Evolutionary conservation across 2,797 vertebrate genomes (phyloP).

Genomic region (Hylomyscus alleni): DNA sequence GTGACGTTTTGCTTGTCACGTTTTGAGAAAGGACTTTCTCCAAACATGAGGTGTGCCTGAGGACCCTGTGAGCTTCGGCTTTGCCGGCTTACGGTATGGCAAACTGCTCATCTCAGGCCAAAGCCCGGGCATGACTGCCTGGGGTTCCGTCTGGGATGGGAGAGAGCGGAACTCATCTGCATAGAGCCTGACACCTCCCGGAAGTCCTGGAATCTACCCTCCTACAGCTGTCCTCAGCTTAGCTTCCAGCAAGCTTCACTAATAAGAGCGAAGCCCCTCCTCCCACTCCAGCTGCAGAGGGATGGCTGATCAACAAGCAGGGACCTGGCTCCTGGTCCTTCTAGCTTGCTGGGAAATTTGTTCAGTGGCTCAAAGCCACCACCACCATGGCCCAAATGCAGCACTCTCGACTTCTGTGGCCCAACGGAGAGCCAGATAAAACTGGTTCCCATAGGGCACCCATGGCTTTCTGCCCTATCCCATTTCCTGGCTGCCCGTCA

Average conservation of each 20-base stretch:
- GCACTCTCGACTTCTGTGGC: not conserved
- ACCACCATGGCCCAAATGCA: not conserved
- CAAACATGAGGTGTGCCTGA: fast-evolving
- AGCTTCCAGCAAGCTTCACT: fast-evolving
- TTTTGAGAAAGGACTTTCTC: not conserved
- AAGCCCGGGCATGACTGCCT: not conserved
- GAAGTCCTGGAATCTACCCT: not conserved
- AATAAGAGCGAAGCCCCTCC: fast-evolving
- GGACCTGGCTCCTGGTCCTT: not conserved
- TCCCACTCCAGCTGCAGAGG: fast-evolving
- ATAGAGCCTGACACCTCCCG: not conserved
- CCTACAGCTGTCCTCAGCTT: not conserved
- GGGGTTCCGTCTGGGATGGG: fast-evolving
- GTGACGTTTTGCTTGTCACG: not conserved
- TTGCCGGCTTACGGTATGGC: not conserved
- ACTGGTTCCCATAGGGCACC: not conserved
- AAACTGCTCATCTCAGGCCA: not conserved
- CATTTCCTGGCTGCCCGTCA: not conserved
- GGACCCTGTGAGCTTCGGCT: not conserved
- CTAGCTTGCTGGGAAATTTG: not conserved
- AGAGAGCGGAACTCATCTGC: not conserved
- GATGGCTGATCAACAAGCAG: not conserved
- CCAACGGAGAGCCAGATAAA: not conserved
- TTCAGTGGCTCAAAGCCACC: not conserved
- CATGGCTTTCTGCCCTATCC: not conserved